Conservation (phyloP, 2,113 vertebrate genomes). For the Hemibagrus wyckioides region DNA sequence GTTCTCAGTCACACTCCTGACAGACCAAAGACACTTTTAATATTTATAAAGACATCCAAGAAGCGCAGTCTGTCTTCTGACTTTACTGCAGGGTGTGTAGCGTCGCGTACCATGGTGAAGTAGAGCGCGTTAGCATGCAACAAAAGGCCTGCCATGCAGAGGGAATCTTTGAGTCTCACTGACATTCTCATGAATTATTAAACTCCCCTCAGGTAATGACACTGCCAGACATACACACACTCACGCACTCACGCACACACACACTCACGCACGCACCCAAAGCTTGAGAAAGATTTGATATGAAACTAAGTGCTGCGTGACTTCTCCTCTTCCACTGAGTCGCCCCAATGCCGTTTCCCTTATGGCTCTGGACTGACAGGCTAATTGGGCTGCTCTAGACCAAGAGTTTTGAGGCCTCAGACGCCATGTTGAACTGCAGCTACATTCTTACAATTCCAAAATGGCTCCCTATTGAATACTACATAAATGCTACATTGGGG, state of each 20-base stretch:
- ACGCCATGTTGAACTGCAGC: conserved; percentile 13
- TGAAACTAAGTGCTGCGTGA: conserved; percentile 56
- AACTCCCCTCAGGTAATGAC: conserved; percentile 52
- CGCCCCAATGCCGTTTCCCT: conserved; percentile 18
- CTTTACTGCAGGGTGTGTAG: conserved; percentile 29
- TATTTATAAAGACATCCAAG: conserved; percentile 50
- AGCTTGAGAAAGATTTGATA: conserved; percentile 56
- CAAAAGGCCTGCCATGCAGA: conserved; percentile 41
- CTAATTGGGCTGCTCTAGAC: conserved; percentile 28
- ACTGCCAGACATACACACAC: conserved; percentile 43
- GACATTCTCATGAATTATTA: conserved; percentile 53
- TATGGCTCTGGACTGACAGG: conserved; percentile 38
- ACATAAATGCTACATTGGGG: not conserved
- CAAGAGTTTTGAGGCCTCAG: conserved; percentile 10
- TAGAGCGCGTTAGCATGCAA: conserved; percentile 40
- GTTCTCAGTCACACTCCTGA: conserved; percentile 13
- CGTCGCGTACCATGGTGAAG: conserved; percentile 22
- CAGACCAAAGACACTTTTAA: conserved; percentile 36
- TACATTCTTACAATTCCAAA: conserved; percentile 2
- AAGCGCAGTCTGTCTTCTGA: conserved; percentile 33
- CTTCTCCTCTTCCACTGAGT: conserved; percentile 33
- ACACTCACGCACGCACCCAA: not conserved
- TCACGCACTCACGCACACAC: conserved; percentile 13
- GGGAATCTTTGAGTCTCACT: conserved; percentile 47
- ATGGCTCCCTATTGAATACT: not conserved